Conservation (phyloP, 2,888 invertebrate genomes). For the Drosophila greeni region DNA sequence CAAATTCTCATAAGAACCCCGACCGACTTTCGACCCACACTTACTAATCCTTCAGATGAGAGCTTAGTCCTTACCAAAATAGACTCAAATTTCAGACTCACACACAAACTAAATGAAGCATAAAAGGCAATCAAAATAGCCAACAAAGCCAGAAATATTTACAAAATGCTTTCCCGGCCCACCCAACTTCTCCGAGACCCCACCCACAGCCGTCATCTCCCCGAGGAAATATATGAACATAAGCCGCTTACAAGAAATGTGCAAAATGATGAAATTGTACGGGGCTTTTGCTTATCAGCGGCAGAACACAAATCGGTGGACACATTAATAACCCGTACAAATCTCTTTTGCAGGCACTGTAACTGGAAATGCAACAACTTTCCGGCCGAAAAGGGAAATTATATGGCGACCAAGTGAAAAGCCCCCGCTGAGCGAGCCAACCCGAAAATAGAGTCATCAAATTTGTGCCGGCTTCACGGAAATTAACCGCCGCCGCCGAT, state of each 20-base stretch:
- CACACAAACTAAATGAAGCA: constrained; percentile 34
- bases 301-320: constrained; percentile 59
- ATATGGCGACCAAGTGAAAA: constrained; percentile 64
- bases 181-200: neutral
- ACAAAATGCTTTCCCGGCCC: constrained; percentile 18
- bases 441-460: constrained; percentile 67
- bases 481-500: constrained; percentile 65
- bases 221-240: constrained; percentile 69
- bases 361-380: constrained; percentile 62
- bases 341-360: constrained; percentile 64
- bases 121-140: constrained; percentile 35
- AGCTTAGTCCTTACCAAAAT: constrained; percentile 6
- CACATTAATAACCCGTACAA: constrained; percentile 57
- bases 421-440: constrained; percentile 29
- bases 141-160: constrained; percentile 20
- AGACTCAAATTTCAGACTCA: constrained; percentile 7
- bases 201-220: neutral
- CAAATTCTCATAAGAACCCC: neutral
- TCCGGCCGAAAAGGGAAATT: constrained; percentile 43
- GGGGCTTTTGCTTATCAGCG: constrained; percentile 69
- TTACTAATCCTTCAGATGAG: neutral
- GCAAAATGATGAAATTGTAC: constrained; percentile 53
- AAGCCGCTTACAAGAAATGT: constrained; percentile 67
- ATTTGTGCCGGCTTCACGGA: constrained; percentile 52
- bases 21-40: neutral